These are phyloP conservation scores for Apotomis betuletana DNA, from an alignment of 2,888 invertebrate species.

Conservation along the genomic window DNA sequence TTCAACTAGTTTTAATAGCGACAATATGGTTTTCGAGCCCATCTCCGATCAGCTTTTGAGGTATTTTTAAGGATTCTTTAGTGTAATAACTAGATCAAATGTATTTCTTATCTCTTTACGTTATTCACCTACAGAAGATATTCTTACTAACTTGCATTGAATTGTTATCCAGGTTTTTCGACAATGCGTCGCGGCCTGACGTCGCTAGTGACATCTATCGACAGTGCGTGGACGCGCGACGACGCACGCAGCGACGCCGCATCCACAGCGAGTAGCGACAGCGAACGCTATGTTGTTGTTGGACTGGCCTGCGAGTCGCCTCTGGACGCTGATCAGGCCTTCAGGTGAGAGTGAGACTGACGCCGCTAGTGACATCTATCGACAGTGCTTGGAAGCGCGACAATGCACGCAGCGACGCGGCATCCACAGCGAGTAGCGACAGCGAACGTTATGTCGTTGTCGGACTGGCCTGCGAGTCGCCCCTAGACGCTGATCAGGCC, in stretches of 20 bases:
- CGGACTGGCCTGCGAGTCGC: conserved; percentile 85
- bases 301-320: conserved; percentile 86
- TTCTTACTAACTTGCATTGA: no score
- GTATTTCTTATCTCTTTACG: no score
- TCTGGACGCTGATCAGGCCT: conserved; percentile 88
- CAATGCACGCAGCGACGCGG: conserved; percentile 87
- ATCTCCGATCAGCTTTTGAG: no score
- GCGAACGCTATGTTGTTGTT: conserved; percentile 92
- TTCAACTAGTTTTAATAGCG: no score
- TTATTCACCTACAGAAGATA: no score
- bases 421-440: conserved; percentile 93
- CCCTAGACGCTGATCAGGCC: conserved; percentile 77
- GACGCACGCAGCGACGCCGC: conserved; percentile 87
- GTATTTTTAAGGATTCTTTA: no score
- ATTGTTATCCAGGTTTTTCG: conserved; percentile 81
- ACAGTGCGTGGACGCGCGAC: conserved; percentile 89
- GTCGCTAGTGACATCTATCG: conserved; percentile 92
- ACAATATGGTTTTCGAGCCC: no score
- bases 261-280: conserved; percentile 94
- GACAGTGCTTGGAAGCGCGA: conserved; percentile 91
- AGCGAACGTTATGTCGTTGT: conserved; percentile 92
- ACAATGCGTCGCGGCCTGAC: conserved; percentile 93
- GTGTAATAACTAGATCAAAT: no score
- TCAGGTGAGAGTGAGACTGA: conserved; percentile 82
- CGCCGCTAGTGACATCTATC: conserved; percentile 91